phyloP scores from a whole-genome alignment of 2,113 vertebrate genomes.

The Leptocoma aspasia region DNA sequence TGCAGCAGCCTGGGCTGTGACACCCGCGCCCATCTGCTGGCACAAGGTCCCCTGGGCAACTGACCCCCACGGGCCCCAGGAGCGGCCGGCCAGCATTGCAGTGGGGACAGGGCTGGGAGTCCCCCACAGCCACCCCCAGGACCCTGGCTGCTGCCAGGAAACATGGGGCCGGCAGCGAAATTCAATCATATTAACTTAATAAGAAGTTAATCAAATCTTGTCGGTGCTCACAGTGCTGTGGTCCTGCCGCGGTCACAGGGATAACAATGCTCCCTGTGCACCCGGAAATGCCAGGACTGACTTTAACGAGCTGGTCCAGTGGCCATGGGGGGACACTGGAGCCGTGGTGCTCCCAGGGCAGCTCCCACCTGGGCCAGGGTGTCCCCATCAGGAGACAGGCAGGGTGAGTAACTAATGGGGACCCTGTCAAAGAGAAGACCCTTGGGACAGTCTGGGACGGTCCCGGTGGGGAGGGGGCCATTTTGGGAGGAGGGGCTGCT shows the following conservation, averaged over 20 bases:
- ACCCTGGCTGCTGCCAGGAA: neutral
- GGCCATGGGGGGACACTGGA: rapidly evolving
- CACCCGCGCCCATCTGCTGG: neutral
- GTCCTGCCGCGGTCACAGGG: neutral
- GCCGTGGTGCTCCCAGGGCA: neutral
- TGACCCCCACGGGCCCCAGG: neutral
- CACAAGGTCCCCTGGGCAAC: neutral
- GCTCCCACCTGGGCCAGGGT: rapidly evolving
- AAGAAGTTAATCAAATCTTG: neutral
- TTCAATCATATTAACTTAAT: neutral
- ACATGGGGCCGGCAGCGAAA: neutral
- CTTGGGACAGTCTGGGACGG: too few relatives aligned
- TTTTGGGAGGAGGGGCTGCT: neutral
- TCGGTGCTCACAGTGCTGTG: rapidly evolving
- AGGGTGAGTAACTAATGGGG: neutral
- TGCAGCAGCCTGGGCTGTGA: neutral
- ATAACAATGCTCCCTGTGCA: neutral
- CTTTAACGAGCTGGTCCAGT: rapidly evolving
- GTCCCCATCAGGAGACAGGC: neutral
- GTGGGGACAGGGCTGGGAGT: neutral
- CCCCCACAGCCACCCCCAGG: neutral
- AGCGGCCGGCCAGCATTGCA: too few relatives aligned
- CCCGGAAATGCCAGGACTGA: neutral
- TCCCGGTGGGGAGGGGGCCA: rapidly evolving
- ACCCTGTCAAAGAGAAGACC: rapidly evolving